Evolutionary conservation across 2,888 invertebrate species (phyloP).

Genomic region (Drosophila suboccidentalis): DNA sequence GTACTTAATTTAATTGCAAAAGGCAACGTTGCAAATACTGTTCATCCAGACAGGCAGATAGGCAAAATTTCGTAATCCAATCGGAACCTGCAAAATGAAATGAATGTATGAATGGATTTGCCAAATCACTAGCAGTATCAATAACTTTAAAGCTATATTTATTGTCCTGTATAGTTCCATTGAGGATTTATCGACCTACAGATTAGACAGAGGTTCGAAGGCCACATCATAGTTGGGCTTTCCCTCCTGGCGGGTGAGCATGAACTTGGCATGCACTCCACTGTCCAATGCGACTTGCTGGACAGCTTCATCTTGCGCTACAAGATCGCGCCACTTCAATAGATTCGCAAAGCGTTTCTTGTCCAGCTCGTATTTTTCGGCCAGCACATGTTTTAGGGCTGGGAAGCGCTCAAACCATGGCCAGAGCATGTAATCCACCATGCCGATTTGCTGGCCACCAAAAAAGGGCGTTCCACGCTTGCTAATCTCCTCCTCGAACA

Average conservation of each 20-base stretch:
- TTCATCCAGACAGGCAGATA: conserved; percentile 85
- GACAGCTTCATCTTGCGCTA: conserved; percentile 90
- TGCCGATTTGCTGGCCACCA: conserved; percentile 90
- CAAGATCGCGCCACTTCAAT: conserved; percentile 86
- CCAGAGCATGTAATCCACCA: conserved; percentile 94
- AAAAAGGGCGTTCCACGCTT: conserved; percentile 89
- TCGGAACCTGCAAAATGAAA: conserved; percentile 4
- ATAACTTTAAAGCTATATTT: conserved; percentile 45
- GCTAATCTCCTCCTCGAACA: conserved; percentile 89
- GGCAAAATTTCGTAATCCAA: no score
- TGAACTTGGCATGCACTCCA: conserved; percentile 91
- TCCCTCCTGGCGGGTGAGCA: conserved; percentile 89
- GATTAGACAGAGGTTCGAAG: conserved; percentile 34
- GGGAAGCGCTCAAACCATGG: conserved; percentile 91
- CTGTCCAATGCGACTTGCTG: conserved; percentile 89
- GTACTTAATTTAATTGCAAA: conserved; percentile 17
- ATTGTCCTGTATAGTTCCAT: conserved; percentile 10
- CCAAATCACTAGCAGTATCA: background rate
- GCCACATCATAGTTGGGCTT: conserved; percentile 86
- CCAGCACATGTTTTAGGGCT: conserved; percentile 87
- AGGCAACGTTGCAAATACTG: background rate
- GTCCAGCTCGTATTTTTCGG: conserved; percentile 86
- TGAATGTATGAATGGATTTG: background rate
- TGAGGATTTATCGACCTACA: background rate
- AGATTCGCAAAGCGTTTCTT: conserved; percentile 47